Base-by-base conservation (phyloP, 2,113 vertebrate species). In the Antechinus stuartii region DNA sequence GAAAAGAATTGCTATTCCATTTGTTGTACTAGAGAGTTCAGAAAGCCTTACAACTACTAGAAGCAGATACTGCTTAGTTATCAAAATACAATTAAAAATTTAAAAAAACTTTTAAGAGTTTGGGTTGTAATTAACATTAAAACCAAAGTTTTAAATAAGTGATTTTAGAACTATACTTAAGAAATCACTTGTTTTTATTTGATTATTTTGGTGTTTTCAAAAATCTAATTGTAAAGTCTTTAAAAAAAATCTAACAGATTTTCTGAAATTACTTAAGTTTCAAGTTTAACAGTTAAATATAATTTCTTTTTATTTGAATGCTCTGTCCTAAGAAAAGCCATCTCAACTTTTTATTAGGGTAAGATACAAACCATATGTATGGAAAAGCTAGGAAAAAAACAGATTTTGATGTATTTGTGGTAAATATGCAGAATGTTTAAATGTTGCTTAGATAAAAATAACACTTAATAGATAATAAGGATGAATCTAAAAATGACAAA, bases 211-310 rank as follows among this genome's bases (percentile, higher is more conserved):
- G 23, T 19, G 30, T 55, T 54, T 93, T 47, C 91, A 56, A 76
- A 90, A 90, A 53, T 92, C 52, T 94, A 52, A 35, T 30, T 84
- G 68, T 1, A 2, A 68, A 84, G 91, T 46, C 55, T 6, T 91
- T 53, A 8, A 7, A 91, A 95, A 93, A 84, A 84, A 84, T 0
- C 16, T 23, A 84, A 19, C 68, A 84, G n/a, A 5, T 84, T 84
- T 84, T 84, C n/a, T 35, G 42, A 24, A 94, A 54, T 56, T 91
- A 14, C 35, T 53, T 42, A 90, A 53, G 46, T 61, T 89, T 30
- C 49, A 92, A 27, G 27, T 76, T 91, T 92, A 76, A 55, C 68
- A 84, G n/a, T 84, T 84, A 93, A 92, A 93, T 50, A 52, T 50
- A 68, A 7, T 5, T 84, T 42, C 35, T 42, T 84, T 84, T 42